Evolutionary conservation across 2,113 vertebrate genomes (phyloP).

Genomic region (Seriola dumerili): DNA sequence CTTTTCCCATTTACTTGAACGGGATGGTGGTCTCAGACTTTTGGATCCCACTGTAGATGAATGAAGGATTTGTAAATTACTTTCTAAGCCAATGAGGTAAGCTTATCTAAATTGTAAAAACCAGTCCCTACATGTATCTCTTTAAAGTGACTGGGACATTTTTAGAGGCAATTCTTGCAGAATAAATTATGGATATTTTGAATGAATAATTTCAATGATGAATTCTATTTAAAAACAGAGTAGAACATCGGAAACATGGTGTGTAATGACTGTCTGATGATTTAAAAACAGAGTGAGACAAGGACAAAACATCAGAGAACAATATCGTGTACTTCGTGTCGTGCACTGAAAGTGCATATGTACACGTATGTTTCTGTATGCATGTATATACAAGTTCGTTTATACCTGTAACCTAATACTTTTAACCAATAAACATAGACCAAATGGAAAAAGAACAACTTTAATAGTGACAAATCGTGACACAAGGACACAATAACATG

Average conservation of each 20-base stretch:
- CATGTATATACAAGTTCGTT: not conserved
- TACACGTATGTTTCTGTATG: not conserved
- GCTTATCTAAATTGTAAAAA: slow-evolving; percentile 23
- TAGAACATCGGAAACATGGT: not conserved
- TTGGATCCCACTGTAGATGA: not conserved
- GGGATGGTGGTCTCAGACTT: no score
- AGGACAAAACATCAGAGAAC: not conserved
- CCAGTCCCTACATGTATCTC: not conserved
- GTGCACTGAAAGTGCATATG: not conserved
- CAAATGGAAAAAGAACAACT: not conserved
- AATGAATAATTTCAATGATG: slow-evolving; percentile 22
- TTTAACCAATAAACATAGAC: not conserved
- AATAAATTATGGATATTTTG: slow-evolving; percentile 30
- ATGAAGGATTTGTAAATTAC: slow-evolving; percentile 32
- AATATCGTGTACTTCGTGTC: not conserved
- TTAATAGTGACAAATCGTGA: not conserved
- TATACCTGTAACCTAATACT: not conserved
- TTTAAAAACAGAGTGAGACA: not conserved
- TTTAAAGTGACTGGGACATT: slow-evolving; percentile 22
- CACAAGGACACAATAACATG: not conserved
- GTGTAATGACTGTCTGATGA: not conserved
- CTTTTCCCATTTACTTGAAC: no score
- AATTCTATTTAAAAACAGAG: slow-evolving; percentile 33
- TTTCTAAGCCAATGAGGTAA: slow-evolving; percentile 9
- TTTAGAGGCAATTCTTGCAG: slow-evolving; percentile 12